A percentile compares a stretch with the other conserved stretches of the same genome.
phyloP scores from a whole-genome alignment of 2,888 invertebrate species.

The Meloe dianella region DNA sequence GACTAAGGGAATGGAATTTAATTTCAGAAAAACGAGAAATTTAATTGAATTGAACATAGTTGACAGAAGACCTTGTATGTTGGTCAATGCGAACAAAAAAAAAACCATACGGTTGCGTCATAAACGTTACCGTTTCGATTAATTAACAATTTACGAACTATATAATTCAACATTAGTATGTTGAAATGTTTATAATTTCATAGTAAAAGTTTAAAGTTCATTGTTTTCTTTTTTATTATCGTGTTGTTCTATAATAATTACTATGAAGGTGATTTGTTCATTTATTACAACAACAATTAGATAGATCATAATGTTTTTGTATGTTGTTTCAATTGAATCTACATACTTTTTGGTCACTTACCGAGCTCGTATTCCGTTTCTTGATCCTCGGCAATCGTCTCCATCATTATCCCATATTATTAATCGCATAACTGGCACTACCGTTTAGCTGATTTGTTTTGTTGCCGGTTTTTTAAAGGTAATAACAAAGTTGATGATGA shows the following conservation, averaged over 20 bases:
- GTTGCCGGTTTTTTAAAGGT: neutral
- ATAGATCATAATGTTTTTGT: neutral
- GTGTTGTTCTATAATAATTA: too few species aligned
- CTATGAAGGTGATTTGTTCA: neutral
- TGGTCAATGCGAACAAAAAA: too few species aligned
- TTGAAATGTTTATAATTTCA: neutral
- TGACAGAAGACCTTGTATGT: neutral
- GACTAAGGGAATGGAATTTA: neutral
- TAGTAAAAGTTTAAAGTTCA: conserved; percentile 2
- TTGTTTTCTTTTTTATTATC: neutral
- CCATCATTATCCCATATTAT: conserved; percentile 61
- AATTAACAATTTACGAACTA: neutral
- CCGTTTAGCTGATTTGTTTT: conserved; percentile 39
- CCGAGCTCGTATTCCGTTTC: conserved; percentile 73
- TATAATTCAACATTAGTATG: neutral
- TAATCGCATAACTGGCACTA: conserved; percentile 46
- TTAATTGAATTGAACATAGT: too few species aligned
- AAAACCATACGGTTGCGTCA: too few species aligned
- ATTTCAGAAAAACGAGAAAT: too few species aligned
- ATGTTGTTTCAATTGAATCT: neutral
- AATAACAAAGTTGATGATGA: neutral
- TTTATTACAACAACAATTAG: neutral
- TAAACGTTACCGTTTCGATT: neutral
- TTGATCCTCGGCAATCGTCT: conserved; percentile 73
- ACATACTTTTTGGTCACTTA: conserved; percentile 57